These are phyloP conservation scores for Phortica variegata DNA, from an alignment of 1,140 invertebrate species.

Conservation along the genomic window DNA sequence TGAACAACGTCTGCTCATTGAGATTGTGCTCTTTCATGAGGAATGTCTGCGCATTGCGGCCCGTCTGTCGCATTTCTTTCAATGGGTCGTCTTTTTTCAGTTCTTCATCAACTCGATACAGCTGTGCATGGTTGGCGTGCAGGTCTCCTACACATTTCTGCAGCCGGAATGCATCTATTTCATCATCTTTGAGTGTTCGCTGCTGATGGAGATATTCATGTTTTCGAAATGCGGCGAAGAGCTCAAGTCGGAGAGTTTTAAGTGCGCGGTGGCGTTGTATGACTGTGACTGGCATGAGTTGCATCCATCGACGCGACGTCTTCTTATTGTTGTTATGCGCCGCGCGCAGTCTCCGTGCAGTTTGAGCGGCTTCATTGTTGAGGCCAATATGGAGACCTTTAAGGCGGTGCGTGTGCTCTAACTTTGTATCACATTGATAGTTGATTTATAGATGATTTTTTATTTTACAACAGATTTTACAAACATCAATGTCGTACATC, in stretches of 20 bases:
- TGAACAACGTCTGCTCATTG: slow-evolving; percentile 15
- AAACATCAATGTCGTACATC: slow-evolving; percentile 37
- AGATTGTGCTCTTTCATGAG: slow-evolving; percentile 31
- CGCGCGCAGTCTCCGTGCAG: slow-evolving; percentile 33
- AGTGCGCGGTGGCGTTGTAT: slow-evolving; percentile 29
- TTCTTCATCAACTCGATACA: slow-evolving; percentile 33
- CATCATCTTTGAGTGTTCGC: slow-evolving; percentile 28
- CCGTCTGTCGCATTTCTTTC: slow-evolving; percentile 15
- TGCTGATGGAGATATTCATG: slow-evolving; percentile 37
- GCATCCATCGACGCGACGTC: slow-evolving; percentile 16
- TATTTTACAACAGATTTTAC: slow-evolving; percentile 32
- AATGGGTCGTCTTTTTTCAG: slow-evolving; percentile 33
- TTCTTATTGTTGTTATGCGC: slow-evolving; percentile 24
- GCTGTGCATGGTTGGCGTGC: slow-evolving; percentile 39
- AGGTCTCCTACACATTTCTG: slow-evolving; percentile 35
- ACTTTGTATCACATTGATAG: too few relatives aligned
- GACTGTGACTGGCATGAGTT: slow-evolving; percentile 34
- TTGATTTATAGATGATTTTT: too few relatives aligned
- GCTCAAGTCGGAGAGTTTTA: slow-evolving; percentile 31
- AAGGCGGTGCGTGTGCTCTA: slow-evolving; percentile 20
- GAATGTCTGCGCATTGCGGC: slow-evolving; percentile 27
- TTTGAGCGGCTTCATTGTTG: slow-evolving; percentile 37
- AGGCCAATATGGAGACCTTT: slow-evolving; percentile 43
- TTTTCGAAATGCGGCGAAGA: slow-evolving; percentile 42
- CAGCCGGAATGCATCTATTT: slow-evolving; percentile 34